Conservation (phyloP, 2,113 vertebrate species). For the Agelaius phoeniceus region DNA sequence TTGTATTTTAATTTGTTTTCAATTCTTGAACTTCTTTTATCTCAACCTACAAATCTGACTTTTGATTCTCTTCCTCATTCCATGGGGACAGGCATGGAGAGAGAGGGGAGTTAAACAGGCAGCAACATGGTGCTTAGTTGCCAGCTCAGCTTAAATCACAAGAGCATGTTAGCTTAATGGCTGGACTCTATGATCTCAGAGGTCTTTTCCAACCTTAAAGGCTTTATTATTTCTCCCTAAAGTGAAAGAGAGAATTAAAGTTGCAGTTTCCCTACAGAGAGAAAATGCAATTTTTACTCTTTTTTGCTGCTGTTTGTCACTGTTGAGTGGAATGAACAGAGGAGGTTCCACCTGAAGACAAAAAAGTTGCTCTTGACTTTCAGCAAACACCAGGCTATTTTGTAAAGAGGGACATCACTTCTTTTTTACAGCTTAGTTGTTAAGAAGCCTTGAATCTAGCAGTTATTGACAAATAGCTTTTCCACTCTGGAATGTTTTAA, state of each 20-base stretch:
- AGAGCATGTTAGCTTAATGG: not conserved
- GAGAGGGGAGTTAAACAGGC: not conserved
- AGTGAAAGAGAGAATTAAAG: not conserved
- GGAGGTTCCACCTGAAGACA: not conserved
- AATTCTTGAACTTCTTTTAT: not conserved
- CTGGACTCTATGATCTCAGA: not conserved
- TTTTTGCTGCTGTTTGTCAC: not conserved
- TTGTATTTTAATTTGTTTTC: not conserved
- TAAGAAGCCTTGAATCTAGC: not conserved
- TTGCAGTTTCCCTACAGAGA: not conserved
- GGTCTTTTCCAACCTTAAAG: not conserved
- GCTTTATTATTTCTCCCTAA: not conserved
- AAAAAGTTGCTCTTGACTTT: not conserved
- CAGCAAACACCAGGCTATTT: not conserved
- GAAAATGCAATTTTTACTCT: not conserved
- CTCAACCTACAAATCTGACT: not conserved
- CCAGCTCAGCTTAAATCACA: not conserved
- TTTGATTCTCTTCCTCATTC: not conserved
- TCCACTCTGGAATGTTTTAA: not conserved
- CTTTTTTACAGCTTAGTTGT: not conserved
- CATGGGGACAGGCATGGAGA: accelerated
- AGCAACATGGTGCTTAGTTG: not conserved
- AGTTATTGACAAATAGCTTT: not conserved
- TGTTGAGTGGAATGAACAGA: not conserved
- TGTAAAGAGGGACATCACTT: not conserved